Evolutionary conservation across 2,113 vertebrate genomes (phyloP).

Genomic region (Psittacula cyanocephala): DNA sequence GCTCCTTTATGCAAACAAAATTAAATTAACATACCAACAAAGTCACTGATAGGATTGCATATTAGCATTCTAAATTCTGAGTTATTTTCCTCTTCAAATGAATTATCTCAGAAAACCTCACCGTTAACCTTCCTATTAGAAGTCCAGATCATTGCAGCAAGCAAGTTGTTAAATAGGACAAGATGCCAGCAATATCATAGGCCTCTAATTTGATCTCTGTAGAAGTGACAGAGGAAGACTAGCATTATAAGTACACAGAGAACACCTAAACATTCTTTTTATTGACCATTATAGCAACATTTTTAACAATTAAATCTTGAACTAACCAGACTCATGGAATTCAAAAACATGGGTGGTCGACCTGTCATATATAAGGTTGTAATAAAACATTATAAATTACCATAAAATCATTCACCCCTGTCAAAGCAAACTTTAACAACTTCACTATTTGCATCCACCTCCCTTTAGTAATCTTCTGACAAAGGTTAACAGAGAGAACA

Average conservation of each 20-base stretch:
- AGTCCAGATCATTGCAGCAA: background rate
- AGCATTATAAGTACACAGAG: background rate
- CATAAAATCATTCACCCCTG: background rate
- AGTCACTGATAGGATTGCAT: background rate
- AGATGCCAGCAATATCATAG: background rate
- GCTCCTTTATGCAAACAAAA: background rate
- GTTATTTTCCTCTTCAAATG: background rate
- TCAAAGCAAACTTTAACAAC: background rate
- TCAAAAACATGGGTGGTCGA: background rate
- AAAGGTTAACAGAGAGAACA: background rate
- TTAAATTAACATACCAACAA: background rate
- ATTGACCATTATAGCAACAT: background rate
- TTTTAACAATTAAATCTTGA: background rate
- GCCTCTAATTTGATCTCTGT: background rate
- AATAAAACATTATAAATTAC: background rate
- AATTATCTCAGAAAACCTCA: background rate
- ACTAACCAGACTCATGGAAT: background rate
- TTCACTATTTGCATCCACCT: background rate
- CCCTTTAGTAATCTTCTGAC: background rate
- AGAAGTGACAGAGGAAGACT: background rate
- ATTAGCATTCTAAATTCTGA: background rate
- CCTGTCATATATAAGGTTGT: background rate
- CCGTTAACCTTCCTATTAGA: background rate
- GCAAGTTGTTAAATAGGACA: background rate
- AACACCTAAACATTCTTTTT: background rate